Conservation (phyloP, 2,888 invertebrate species). For the Ectropis crepuscularia region DNA sequence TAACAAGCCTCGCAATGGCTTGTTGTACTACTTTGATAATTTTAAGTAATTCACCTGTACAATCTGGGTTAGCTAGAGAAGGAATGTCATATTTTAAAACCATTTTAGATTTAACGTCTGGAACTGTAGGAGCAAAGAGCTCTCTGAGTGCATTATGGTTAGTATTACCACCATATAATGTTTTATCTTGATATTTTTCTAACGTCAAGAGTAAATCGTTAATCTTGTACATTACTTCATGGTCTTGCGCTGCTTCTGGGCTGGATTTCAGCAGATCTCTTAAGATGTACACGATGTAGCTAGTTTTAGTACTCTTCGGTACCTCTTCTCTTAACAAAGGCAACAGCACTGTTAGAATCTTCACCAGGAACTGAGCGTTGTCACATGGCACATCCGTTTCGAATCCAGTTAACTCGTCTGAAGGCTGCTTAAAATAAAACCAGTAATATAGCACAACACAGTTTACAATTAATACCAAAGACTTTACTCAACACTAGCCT, state of each 20-base stretch:
- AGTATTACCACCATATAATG: not conserved
- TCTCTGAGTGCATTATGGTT: slow-evolving; percentile 9
- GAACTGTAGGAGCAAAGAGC: not conserved
- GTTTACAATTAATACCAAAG: too few species aligned
- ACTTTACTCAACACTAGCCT: too few species aligned
- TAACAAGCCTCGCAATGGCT: slow-evolving; percentile 41
- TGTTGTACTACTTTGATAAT: slow-evolving; percentile 48
- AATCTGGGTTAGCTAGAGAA: slow-evolving; percentile 39
- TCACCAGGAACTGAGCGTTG: slow-evolving; percentile 25
- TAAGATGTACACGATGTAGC: slow-evolving; percentile 23
- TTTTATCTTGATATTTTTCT: slow-evolving; percentile 30
- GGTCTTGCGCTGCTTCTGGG: slow-evolving; percentile 18
- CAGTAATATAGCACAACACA: too few species aligned
- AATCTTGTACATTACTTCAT: slow-evolving; percentile 35
- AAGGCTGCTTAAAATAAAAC: slow-evolving; percentile 7
- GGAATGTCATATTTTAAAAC: slow-evolving; percentile 49
- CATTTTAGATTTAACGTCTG: slow-evolving; percentile 37
- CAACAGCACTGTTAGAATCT: slow-evolving; percentile 24
- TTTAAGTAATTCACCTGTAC: slow-evolving; percentile 47
- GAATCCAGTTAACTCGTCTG: slow-evolving; percentile 2
- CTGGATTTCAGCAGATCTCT: slow-evolving; percentile 28
- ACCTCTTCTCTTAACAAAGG: slow-evolving; percentile 29
- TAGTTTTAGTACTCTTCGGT: slow-evolving; percentile 25
- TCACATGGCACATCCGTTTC: slow-evolving; percentile 24
- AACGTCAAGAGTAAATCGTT: slow-evolving; percentile 34